phyloP scores from a whole-genome alignment of 2,113 vertebrate genomes.

The Okapia johnstoni region DNA sequence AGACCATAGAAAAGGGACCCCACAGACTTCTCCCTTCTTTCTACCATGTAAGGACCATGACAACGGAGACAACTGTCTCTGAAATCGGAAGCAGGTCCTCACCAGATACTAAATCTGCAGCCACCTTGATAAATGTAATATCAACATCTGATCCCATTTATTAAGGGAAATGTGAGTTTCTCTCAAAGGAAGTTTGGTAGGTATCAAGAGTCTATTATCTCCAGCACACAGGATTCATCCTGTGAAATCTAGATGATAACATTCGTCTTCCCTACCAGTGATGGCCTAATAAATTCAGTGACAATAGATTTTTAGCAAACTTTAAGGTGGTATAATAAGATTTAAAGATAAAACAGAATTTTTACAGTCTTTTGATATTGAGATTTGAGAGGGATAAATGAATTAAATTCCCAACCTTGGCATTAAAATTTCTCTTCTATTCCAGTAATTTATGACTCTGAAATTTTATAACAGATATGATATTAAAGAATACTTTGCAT shows the following conservation, averaged over 20 bases:
- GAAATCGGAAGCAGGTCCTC: neutral
- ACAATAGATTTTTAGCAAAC: neutral
- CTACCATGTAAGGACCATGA: neutral
- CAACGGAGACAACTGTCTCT: neutral
- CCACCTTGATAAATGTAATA: neutral
- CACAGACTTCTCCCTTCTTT: neutral
- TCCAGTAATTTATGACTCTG: neutral
- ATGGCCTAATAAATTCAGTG: neutral
- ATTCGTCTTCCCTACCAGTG: neutral
- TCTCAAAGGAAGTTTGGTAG: neutral
- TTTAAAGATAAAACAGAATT: constrained; percentile 3
- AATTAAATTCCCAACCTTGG: neutral
- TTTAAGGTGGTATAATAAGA: neutral
- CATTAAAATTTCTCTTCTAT: neutral
- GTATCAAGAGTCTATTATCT: neutral
- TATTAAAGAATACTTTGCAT: neutral
- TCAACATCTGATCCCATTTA: neutral
- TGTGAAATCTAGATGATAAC: neutral
- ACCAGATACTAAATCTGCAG: neutral
- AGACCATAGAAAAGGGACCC: neutral
- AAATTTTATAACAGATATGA: neutral
- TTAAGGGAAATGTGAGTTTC: neutral
- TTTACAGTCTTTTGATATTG: neutral
- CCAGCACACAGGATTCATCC: neutral
- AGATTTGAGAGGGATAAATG: neutral